Base-by-base conservation (phyloP, 2,113 vertebrate species). In the Dascyllus trimaculatus region DNA sequence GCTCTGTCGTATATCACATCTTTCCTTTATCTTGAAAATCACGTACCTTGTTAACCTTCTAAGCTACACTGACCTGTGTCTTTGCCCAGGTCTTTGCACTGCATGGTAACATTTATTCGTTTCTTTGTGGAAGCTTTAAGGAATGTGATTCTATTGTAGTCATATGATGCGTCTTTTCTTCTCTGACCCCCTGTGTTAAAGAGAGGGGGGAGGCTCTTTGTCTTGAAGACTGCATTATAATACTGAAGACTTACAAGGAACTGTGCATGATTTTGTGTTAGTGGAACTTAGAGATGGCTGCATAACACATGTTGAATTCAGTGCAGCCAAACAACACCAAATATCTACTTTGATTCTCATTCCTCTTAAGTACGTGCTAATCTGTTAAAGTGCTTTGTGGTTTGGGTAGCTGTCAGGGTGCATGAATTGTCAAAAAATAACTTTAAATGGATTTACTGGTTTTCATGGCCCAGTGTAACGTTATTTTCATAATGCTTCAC, bases 131-230 rank as follows among this genome's bases (percentile, higher is more conserved):
- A 38, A 67, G 52, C 57, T 54, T 74, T 22, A 67, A 80, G 84
- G 81, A 84, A 89, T 90, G 81, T 62, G 70, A 60, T 67, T 81
- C 71, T 75, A 59, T 85, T 87, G 81, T 87, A 54, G 77, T 89
- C 81, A 84, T 43, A 24, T 84, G 80, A 84, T 67, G 62, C 7
- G 48, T 81, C 80, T 78, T 84, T 88, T 81, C 80, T 82, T 75
- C 60, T 51, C 26, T 53, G 26, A 70, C 78, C 57, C 57, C 9
- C 48, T 43, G 68, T 59, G 49, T 71, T 54, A 66, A 61, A 66
- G 56, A 17, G 24, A 10, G 43, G 6, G 59, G 56, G n/a, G 70
- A 49, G n/a, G 24, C 1, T 48, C 43, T n/a, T 57, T 78, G 59
- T 60, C n/a, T 22, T 22, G 4, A 49, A 52, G 46, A 62, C 11